A percentile compares a stretch with the other conserved stretches of the same genome.
phyloP scores from a whole-genome alignment of 2,888 invertebrate species.

The Coleophora deauratella region DNA sequence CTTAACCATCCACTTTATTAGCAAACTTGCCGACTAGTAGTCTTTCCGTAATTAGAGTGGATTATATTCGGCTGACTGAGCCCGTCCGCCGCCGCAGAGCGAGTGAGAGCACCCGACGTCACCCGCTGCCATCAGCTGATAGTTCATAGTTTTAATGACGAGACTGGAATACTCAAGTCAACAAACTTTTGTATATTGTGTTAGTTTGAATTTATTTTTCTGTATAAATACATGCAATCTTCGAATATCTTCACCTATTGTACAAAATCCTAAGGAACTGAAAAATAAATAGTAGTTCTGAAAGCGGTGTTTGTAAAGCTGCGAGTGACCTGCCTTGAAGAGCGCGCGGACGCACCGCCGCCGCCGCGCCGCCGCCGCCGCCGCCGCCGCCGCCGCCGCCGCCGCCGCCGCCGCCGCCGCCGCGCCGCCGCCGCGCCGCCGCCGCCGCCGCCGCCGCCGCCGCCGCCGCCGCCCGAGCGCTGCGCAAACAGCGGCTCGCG shows the following conservation, averaged over 20 bases:
- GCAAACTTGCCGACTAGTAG: conserved; percentile 59
- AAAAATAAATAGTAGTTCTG: too few species aligned
- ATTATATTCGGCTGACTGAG: conserved; percentile 60
- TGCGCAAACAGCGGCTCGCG: conserved; percentile 20
- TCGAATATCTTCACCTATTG: too few species aligned
- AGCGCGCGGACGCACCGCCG: too few species aligned
- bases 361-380: conserved; percentile 19
- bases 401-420: conserved; percentile 20
- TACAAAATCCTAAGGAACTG: too few species aligned
- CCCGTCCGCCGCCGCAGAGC: conserved; percentile 5
- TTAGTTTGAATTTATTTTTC: too few species aligned
- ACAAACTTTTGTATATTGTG: too few species aligned
- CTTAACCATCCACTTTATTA: conserved; percentile 68
- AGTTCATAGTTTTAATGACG: too few species aligned
- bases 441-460: conserved; percentile 16
- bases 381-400: conserved; percentile 16
- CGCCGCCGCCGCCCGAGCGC: conserved; percentile 21
- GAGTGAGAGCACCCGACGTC: not conserved
- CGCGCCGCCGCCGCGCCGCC: conserved; percentile 19
- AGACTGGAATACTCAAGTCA: too few species aligned
- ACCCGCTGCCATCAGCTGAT: too few species aligned
- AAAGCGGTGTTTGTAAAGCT: too few species aligned
- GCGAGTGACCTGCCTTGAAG: too few species aligned
- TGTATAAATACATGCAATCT: too few species aligned
- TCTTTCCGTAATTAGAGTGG: conserved; percentile 65